phyloP scores from a whole-genome alignment of 2,113 vertebrate genomes.

The Mastomys natalensis region DNA sequence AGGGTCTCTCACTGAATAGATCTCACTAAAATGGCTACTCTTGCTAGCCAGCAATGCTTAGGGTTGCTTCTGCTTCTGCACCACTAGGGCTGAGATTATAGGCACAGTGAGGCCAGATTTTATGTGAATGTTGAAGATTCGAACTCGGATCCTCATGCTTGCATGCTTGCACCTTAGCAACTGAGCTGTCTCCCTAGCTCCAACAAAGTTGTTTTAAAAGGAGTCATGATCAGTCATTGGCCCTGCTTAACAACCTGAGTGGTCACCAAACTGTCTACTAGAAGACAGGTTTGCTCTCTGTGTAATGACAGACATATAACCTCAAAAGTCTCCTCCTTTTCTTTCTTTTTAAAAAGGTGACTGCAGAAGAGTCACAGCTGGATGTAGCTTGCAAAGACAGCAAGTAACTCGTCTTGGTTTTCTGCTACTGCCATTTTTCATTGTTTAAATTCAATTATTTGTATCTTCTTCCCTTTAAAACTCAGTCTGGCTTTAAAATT shows the following conservation, averaged over 20 bases:
- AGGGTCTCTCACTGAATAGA: background rate
- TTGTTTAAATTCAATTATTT: background rate
- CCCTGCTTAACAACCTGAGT: background rate
- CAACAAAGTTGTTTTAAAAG: background rate
- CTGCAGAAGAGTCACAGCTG: background rate
- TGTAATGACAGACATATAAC: background rate
- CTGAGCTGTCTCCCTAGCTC: background rate
- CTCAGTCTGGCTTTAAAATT: background rate
- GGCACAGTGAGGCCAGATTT: background rate
- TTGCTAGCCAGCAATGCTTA: background rate
- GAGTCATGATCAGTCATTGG: background rate
- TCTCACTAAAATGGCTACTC: background rate
- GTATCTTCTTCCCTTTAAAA: constrained; percentile 42
- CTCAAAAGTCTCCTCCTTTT: background rate
- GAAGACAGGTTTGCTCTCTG: background rate
- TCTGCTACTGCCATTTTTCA: background rate
- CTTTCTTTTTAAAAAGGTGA: background rate
- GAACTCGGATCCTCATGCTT: background rate
- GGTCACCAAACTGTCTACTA: background rate
- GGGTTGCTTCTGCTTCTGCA: background rate
- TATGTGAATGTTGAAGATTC: background rate
- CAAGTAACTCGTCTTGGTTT: background rate
- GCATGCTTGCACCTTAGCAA: background rate
- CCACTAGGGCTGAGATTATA: background rate
- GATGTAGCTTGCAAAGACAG: background rate